These are phyloP conservation scores for Vandiemenella viatica DNA, from an alignment of 2,888 invertebrate species.

Conservation along the genomic window DNA sequence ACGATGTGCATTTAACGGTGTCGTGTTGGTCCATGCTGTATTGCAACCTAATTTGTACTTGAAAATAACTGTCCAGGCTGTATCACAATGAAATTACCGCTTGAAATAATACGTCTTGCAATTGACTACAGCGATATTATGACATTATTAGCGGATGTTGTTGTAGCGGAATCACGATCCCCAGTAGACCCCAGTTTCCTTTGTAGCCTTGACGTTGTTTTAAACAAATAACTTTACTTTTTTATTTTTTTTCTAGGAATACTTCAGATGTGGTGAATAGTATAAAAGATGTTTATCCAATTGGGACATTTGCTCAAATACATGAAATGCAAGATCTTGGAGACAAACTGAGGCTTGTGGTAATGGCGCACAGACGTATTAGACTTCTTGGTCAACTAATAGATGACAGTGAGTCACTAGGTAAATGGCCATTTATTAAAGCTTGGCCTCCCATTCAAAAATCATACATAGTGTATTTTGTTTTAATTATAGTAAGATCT, in stretches of 20 bases:
- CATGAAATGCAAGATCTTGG: constrained; percentile 94
- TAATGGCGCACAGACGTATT: constrained; percentile 86
- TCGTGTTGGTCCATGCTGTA: background rate
- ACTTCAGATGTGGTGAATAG: constrained; percentile 72
- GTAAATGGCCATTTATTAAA: too few relatives aligned
- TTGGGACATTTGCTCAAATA: constrained; percentile 96
- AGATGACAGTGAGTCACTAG: constrained; percentile 58
- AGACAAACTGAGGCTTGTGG: constrained; percentile 74
- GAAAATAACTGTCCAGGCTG: too few relatives aligned
- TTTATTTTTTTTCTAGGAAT: too few relatives aligned
- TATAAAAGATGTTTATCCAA: constrained; percentile 69
- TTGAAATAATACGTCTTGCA: too few relatives aligned
- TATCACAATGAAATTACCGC: too few relatives aligned
- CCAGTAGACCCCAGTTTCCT: too few relatives aligned
- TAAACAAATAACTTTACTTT: constrained; percentile 16
- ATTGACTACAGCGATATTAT: too few relatives aligned
- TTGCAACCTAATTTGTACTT: background rate
- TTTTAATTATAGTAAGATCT: background rate
- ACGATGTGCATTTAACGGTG: too few relatives aligned
- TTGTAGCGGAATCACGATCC: too few relatives aligned
- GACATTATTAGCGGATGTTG: too few relatives aligned
- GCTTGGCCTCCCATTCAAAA: too few relatives aligned
- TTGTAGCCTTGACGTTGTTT: background rate
- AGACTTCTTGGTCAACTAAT: constrained; percentile 63
- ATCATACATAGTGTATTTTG: too few relatives aligned